A percentile compares a stretch with the other conserved stretches of the same genome.
Evolutionary conservation across 53 echinoderm and acorn worm genomes (phyloP).

Genomic region (Antedon mediterranea): DNA sequence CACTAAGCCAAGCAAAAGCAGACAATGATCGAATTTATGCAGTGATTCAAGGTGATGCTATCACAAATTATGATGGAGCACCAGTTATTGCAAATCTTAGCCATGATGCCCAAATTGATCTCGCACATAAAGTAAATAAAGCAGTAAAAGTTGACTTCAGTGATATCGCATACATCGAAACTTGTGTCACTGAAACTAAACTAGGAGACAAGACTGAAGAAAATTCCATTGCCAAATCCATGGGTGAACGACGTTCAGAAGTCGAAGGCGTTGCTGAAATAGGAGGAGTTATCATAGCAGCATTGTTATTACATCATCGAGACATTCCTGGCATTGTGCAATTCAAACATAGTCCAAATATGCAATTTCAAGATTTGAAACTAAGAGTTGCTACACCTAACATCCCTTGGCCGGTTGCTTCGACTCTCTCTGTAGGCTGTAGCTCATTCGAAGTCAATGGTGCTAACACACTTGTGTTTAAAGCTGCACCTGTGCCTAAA

Average conservation of each 20-base stretch:
- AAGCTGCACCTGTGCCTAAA: background rate
- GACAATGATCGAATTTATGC: conserved; percentile 41
- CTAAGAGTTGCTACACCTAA: conserved; percentile 12
- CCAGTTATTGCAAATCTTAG: conserved; percentile 46
- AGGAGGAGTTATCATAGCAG: conserved; percentile 36
- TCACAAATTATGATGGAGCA: conserved; percentile 41
- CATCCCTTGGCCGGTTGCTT: conserved; percentile 19
- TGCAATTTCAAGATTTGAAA: conserved; percentile 24
- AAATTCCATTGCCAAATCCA: conserved; percentile 27
- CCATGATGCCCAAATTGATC: conserved; percentile 22
- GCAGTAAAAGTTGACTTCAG: conserved; percentile 21
- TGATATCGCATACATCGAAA: conserved; percentile 35
- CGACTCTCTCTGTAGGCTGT: conserved; percentile 13
- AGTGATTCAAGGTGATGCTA: conserved; percentile 32
- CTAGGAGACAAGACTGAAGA: conserved; percentile 42
- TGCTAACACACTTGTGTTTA: conserved; percentile 32
- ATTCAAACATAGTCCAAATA: conserved; percentile 28
- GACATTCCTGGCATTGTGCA: conserved; percentile 38
- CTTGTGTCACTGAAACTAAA: conserved; percentile 36
- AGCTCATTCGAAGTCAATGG: conserved; percentile 47
- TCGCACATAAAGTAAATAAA: conserved; percentile 11
- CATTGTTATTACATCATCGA: conserved; percentile 15
- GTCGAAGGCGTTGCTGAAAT: conserved; percentile 46
- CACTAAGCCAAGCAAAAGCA: conserved; percentile 10
- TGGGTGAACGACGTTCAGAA: conserved; percentile 16